Conservation (phyloP, 1,140 invertebrate species). For the Gryllus bimaculatus region DNA sequence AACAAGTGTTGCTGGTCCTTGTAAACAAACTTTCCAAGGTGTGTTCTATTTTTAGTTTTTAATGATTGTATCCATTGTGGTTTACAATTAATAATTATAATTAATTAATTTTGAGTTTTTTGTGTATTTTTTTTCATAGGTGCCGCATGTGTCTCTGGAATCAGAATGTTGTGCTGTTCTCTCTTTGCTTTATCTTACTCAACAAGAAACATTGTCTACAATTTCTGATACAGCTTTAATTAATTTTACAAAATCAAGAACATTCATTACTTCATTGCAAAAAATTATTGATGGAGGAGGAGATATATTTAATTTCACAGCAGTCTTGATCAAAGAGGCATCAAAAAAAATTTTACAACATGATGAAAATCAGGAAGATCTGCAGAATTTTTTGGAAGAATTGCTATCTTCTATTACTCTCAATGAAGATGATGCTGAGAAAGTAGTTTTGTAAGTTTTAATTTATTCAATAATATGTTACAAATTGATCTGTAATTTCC, state of each 20-base stretch:
- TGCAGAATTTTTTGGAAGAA: constrained; percentile 37
- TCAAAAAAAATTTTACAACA: constrained; percentile 32
- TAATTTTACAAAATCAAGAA: constrained; percentile 39
- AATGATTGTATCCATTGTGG: not conserved
- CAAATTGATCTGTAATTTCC: not conserved
- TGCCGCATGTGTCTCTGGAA: not conserved
- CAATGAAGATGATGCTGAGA: constrained; percentile 33
- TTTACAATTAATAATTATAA: not conserved
- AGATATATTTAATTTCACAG: constrained; percentile 42
- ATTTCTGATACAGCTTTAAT: constrained; percentile 41
- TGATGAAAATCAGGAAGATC: constrained; percentile 34
- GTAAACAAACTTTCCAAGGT: constrained; percentile 12
- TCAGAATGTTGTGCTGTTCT: constrained; percentile 11
- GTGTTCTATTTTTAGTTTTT: not conserved
- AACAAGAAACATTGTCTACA: not conserved
- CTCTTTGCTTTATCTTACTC: constrained; percentile 16
- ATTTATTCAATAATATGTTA: not conserved
- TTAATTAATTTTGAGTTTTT: not conserved
- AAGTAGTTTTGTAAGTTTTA: constrained; percentile 31
- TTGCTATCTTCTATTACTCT: constrained; percentile 45
- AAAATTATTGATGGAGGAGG: not conserved
- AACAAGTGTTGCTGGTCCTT: not conserved
- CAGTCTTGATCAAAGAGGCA: constrained; percentile 38
- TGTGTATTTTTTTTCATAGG: not conserved
- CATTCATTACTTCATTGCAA: constrained; percentile 37